Percentiles rank a stretch among this genome's conserved stretches.
phyloP scores from a whole-genome alignment of 2,113 vertebrate species.

The Hystrix brachyura region DNA sequence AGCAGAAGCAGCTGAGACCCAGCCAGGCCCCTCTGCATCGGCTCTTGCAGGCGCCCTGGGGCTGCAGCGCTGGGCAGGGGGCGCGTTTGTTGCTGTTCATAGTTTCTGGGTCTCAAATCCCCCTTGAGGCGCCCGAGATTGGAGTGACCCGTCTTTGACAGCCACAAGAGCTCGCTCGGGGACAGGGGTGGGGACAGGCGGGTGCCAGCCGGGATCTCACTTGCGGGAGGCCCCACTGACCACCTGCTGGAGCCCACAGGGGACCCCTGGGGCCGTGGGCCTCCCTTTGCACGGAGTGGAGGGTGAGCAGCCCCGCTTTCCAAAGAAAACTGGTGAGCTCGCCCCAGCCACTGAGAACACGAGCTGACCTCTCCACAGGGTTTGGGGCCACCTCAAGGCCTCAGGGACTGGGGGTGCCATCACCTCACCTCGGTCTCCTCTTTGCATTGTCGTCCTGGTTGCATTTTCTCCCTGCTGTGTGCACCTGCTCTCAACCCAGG shows the following conservation, averaged over 20 bases:
- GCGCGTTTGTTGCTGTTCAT: not conserved
- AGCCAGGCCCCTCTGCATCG: not conserved
- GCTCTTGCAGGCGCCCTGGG: rapidly evolving
- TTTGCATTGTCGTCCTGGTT: not conserved
- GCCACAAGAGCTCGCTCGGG: not conserved
- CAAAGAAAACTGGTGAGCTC: slow-evolving; percentile 17
- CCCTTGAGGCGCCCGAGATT: rapidly evolving
- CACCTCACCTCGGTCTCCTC: rapidly evolving
- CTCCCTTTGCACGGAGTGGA: not conserved
- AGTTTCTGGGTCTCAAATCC: not conserved
- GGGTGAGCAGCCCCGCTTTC: slow-evolving; percentile 51
- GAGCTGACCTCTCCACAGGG: not conserved
- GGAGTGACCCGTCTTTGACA: not conserved
- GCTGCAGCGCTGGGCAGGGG: not conserved
- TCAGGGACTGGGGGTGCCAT: rapidly evolving
- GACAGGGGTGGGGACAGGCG: not conserved
- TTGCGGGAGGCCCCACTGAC: not conserved
- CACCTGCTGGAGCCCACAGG: rapidly evolving
- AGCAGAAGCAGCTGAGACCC: not conserved
- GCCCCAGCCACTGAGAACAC: rapidly evolving
- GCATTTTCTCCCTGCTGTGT: rapidly evolving
- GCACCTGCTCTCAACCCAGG: not conserved
- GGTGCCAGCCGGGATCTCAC: not conserved
- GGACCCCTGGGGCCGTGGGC: rapidly evolving
- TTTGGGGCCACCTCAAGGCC: slow-evolving; percentile 57